Conservation (phyloP, 2,797 vertebrate species). For the Petrocephalus schoutedeni region DNA sequence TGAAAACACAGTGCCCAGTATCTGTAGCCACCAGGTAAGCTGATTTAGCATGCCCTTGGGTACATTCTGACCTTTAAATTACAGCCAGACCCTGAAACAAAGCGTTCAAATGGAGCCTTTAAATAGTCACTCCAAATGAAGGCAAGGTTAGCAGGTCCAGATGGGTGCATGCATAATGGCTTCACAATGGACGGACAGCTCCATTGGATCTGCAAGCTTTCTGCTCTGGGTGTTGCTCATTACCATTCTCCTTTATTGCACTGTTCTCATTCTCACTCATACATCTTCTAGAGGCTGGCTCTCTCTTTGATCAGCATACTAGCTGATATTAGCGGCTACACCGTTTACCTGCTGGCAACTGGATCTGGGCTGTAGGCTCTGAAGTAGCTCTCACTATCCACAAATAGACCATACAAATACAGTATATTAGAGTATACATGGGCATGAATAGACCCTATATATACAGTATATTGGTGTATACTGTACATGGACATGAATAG, state of each 20-base stretch:
- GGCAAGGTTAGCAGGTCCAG: background rate
- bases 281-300: background rate
- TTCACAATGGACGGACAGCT: background rate
- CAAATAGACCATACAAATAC: background rate
- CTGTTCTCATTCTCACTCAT: background rate
- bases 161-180: background rate
- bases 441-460: background rate
- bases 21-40: background rate
- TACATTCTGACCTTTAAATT: conserved; percentile 7
- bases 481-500: no score
- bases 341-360: background rate
- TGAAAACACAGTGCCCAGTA: background rate
- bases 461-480: no score
- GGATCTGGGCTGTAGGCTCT: background rate
- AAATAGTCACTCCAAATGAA: background rate
- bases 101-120: background rate
- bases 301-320: no score
- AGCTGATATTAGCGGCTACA: background rate
- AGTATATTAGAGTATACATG: background rate
- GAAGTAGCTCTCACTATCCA: background rate
- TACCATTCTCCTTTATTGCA: background rate
- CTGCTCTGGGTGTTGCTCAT: background rate
- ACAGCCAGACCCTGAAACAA: background rate
- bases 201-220: background rate
- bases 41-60: background rate